Conservation (phyloP, 2,113 vertebrate species). For the Saimiri boliviensis region DNA sequence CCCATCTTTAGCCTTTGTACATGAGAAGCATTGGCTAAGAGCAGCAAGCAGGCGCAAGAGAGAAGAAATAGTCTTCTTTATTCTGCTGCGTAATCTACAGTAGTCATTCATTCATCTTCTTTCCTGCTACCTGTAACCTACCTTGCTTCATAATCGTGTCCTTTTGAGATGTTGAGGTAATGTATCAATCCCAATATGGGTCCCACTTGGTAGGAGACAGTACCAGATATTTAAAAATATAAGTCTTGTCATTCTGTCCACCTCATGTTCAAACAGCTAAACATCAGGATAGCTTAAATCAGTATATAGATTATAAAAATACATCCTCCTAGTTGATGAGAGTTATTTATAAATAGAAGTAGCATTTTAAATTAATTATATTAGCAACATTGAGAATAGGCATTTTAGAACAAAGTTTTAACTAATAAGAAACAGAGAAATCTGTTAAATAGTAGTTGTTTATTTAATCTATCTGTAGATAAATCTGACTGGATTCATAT, state of each 20-base stretch:
- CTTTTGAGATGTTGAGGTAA: background rate
- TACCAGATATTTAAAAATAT: constrained; percentile 1
- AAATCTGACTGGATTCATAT: background rate
- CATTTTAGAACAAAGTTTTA: constrained; percentile 15
- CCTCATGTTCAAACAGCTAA: background rate
- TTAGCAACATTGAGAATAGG: background rate
- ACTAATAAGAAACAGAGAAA: background rate
- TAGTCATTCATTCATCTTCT: background rate
- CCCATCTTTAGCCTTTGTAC: background rate
- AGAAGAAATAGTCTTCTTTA: background rate
- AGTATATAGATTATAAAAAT: background rate
- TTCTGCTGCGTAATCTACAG: background rate
- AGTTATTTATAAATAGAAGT: background rate
- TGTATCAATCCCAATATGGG: background rate
- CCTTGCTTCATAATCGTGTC: background rate
- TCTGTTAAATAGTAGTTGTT: constrained; percentile 16
- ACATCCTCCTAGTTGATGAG: background rate
- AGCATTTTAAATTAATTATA: background rate
- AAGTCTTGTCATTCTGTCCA: background rate
- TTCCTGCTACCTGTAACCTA: background rate
- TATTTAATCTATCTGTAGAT: background rate
- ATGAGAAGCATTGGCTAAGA: background rate
- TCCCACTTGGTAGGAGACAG: background rate
- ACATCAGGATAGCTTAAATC: background rate
- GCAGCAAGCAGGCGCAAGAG: background rate